A percentile compares a stretch with the other conserved stretches of the same genome.
Evolutionary conservation across 2,888 invertebrate species (phyloP).

Genomic region (Vesta saturnalis): DNA sequence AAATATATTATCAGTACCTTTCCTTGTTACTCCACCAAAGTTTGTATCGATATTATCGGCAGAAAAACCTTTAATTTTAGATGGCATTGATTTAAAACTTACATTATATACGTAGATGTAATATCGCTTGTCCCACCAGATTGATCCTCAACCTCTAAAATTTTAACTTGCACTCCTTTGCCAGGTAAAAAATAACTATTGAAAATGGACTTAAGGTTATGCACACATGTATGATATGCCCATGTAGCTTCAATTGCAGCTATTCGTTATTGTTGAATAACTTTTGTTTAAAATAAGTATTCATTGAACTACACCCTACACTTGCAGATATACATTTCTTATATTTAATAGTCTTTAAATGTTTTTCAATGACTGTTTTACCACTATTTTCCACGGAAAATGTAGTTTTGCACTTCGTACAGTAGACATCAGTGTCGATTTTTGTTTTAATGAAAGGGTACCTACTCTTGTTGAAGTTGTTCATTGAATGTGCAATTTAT

Average conservation of each 20-base stretch:
- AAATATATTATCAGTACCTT: conserved; percentile 8
- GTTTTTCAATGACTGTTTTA: neutral
- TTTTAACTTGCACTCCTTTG: too few relatives aligned
- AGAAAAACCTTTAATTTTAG: conserved; percentile 20
- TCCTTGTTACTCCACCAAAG: conserved; percentile 25
- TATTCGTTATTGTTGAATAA: neutral
- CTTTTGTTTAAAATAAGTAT: neutral
- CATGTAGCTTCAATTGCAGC: too few relatives aligned
- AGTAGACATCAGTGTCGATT: too few relatives aligned
- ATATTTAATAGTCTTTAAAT: neutral
- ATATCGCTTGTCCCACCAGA: conserved; percentile 27
- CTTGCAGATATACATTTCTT: neutral
- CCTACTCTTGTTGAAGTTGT: neutral
- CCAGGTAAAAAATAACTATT: conserved; percentile 19
- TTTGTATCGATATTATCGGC: conserved; percentile 29
- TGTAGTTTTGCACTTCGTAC: neutral
- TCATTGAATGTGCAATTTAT: neutral
- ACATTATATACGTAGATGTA: conserved; percentile 15
- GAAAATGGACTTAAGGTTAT: neutral
- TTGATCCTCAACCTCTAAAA: too few relatives aligned
- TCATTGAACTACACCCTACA: too few relatives aligned
- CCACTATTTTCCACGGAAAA: neutral
- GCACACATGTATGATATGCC: neutral
- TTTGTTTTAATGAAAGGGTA: neutral
- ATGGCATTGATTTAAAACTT: conserved; percentile 8